Evolutionary conservation across 2,113 vertebrate genomes (phyloP).

Genomic region (Peromyscus leucopus): DNA sequence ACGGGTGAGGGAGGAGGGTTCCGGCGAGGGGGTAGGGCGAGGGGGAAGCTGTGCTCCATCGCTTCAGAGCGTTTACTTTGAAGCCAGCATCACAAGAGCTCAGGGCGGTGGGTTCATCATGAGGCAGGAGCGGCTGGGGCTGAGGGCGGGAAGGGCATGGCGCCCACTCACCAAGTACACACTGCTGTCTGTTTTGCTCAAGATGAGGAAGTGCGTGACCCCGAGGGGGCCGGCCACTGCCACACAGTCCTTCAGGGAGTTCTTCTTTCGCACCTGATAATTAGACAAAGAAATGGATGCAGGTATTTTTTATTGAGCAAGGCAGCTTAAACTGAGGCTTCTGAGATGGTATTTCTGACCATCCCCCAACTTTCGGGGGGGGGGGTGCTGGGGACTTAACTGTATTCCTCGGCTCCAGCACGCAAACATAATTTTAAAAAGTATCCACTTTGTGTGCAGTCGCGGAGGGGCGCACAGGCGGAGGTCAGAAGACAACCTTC

Average conservation of each 20-base stretch:
- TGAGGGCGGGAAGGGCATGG: accelerated
- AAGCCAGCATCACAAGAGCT: conserved; percentile 78
- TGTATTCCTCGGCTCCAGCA: background rate
- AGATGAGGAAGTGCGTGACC: conserved; percentile 93
- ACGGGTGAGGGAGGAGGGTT: background rate
- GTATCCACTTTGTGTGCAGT: background rate
- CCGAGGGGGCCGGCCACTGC: conserved; percentile 93
- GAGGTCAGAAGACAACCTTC: background rate
- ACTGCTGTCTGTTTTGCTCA: conserved; percentile 89
- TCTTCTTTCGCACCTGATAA: conserved; percentile 91
- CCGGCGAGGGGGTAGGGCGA: background rate
- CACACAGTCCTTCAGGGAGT: conserved; percentile 95
- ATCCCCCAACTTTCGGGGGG: background rate
- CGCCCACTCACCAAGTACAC: conserved; percentile 91
- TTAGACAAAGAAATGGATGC: background rate
- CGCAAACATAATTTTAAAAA: background rate
- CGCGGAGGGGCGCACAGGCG: background rate
- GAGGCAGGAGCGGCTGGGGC: background rate
- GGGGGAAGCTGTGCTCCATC: background rate
- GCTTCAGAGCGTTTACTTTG: conserved; percentile 89
- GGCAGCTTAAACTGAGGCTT: background rate
- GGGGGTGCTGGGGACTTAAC: too few species aligned
- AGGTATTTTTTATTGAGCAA: accelerated
- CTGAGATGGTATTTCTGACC: background rate
- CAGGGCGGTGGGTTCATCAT: conserved; percentile 75